A percentile compares a stretch with the other conserved stretches of the same genome.
Conservation (phyloP, 2,888 invertebrate species). For the Andrena marginata region DNA sequence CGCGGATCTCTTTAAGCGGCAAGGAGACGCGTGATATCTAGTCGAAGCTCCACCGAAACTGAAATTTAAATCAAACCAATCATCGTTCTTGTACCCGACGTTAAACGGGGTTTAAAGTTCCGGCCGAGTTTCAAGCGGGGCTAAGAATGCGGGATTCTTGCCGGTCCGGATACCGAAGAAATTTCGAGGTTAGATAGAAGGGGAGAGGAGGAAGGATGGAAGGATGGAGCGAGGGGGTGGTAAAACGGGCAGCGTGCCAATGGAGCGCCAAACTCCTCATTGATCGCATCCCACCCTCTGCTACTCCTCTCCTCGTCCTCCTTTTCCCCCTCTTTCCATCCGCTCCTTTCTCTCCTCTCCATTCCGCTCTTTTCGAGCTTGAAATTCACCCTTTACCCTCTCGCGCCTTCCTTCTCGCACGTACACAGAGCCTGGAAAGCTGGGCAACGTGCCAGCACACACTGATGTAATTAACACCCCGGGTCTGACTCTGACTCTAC, state of each 20-base stretch:
- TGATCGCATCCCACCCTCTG: conserved; percentile 66
- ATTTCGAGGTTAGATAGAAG: conserved; percentile 49
- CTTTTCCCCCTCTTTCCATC: conserved; percentile 28
- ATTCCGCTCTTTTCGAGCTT: conserved; percentile 11
- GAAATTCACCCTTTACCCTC: conserved; percentile 32
- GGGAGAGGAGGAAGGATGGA: conserved; percentile 35
- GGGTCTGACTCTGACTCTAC: conserved; percentile 52
- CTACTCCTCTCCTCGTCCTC: conserved; percentile 26
- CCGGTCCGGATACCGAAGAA: conserved; percentile 57
- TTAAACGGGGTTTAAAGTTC: conserved; percentile 49
- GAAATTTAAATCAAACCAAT: conserved; percentile 60
- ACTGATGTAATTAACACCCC: conserved; percentile 81
- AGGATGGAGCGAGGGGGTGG: conserved; percentile 38
- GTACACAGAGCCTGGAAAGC: conserved; percentile 35
- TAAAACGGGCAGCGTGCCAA: conserved; percentile 72
- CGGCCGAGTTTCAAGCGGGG: conserved; percentile 36
- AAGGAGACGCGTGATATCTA: conserved; percentile 22
- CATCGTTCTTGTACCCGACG: conserved; percentile 37
- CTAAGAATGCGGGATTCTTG: conserved; percentile 64
- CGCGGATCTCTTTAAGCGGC: background rate
- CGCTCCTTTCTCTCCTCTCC: conserved; percentile 15
- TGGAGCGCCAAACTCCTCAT: conserved; percentile 71
- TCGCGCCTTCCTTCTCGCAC: conserved; percentile 32
- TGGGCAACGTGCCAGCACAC: conserved; percentile 78
- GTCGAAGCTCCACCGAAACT: conserved; percentile 31